These are phyloP conservation scores for Megaceryle alcyon DNA, from an alignment of 2,797 vertebrate species.

Conservation along the genomic window DNA sequence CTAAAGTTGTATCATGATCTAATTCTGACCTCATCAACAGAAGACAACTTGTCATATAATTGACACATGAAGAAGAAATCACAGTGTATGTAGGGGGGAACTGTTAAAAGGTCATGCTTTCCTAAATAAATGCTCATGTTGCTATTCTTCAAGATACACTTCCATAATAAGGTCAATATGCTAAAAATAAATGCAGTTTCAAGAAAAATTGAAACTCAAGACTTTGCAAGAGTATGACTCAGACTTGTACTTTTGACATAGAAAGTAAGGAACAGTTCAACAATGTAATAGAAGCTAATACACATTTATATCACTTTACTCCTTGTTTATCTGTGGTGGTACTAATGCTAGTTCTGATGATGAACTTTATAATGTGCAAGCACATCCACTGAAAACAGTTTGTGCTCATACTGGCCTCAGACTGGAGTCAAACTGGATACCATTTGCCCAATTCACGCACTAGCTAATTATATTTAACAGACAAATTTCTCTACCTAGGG, in stretches of 20 bases:
- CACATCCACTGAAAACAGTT: not conserved
- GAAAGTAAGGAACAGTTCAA: not conserved
- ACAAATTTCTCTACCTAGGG: not conserved
- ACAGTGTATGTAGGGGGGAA: not conserved
- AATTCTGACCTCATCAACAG: not conserved
- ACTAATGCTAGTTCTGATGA: not conserved
- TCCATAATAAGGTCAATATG: not conserved
- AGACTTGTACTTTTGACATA: not conserved
- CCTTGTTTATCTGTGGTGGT: not conserved
- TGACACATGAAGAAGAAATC: not conserved
- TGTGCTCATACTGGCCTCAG: rapidly evolving
- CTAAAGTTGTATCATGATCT: not conserved
- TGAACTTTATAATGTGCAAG: not conserved
- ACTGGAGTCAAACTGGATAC: not conserved
- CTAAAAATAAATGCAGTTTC: not conserved
- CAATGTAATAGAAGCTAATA: not conserved
- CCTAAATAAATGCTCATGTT: not conserved
- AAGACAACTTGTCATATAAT: not conserved
- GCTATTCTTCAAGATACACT: not conserved
- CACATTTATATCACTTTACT: not conserved
- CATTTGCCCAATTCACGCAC: not conserved
- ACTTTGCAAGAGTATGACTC: not conserved
- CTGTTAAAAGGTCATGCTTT: not conserved
- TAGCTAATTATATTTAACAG: not conserved
- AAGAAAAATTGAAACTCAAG: not conserved